Evolutionary conservation across 1,140 invertebrate genomes (phyloP).

Genomic region (Platorchestia sp.): DNA sequence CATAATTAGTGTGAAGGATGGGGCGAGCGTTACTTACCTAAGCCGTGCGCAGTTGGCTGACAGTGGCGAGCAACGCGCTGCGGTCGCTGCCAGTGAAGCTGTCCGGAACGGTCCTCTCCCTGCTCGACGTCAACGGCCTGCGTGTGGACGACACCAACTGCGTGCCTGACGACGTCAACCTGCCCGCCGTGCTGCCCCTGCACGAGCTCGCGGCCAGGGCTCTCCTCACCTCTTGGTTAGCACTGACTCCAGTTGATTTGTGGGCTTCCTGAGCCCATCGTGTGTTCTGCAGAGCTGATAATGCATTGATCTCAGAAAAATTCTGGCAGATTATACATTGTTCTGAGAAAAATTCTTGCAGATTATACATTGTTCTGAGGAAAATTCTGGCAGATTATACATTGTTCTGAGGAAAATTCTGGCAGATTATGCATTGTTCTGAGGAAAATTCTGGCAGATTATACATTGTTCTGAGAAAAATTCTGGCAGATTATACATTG

Average conservation of each 20-base stretch:
- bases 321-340: no score
- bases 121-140: neutral
- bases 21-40: no score
- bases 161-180: neutral
- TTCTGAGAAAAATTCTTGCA: no score
- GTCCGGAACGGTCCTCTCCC: neutral
- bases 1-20: no score
- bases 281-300: neutral
- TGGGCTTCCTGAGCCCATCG: neutral
- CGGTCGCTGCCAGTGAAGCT: neutral
- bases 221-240: neutral
- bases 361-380: no score
- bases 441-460: no score
- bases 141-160: neutral
- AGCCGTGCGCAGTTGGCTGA: neutral
- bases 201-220: constrained; percentile 5
- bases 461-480: no score
- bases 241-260: neutral
- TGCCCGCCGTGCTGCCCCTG: neutral
- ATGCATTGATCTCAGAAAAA: neutral
- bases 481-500: no score
- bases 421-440: neutral
- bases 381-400: no score
- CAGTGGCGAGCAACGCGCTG: neutral
- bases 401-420: no score